Evolutionary conservation across 2,888 invertebrate species (phyloP), one percentile per base, ranked within the genome.

Genomic region (Auanema sp.): DNA sequence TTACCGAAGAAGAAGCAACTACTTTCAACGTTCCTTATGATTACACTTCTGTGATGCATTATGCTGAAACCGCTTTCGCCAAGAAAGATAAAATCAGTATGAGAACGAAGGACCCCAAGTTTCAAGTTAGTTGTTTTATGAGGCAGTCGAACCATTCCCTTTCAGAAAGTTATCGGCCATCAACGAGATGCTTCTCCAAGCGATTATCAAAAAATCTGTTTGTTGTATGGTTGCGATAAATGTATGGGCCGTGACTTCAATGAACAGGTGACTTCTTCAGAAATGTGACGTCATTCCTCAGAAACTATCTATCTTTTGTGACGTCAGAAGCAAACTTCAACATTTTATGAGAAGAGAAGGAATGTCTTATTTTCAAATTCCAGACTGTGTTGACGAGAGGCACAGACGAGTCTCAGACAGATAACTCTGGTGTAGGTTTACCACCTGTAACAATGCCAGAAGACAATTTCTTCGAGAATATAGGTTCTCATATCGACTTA

Each of bases 121-220:
- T 60, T 64, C 73, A 76, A 71, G 79, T 78, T 33, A 10, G 44
- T 14, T 16, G 18, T 41, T 8, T 8, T 3, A 24, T 25, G 25
- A 16, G 42, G 24, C 2, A 18, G 23, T 24, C 41, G 33, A n/a
- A 10, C 14, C 12, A 55, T 55, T 5, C 11, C 24, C 18, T 64
- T 72, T 23, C 52, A 80, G 77, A 69, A 78, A 58, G 60, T 77
- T 14, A 80, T 80, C 57, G 80, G 80, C 8, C 64, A 69, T 40
- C 71, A 67, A 6, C 61, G 43, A n/a, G 77, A 76, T 58, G 79
- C 80, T 8, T 73, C 76, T 10, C 58, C 66, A 33, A 69, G 71
- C 49, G 80, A 80, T 62, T 80, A 79, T 62, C 64, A 61, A 6
- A 80, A 80, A 63, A 68, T 80, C 42, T 80, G 80, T 65, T 65